Base-by-base conservation (phyloP, 2,888 invertebrate species). In the Andricus quercusramuli region DNA sequence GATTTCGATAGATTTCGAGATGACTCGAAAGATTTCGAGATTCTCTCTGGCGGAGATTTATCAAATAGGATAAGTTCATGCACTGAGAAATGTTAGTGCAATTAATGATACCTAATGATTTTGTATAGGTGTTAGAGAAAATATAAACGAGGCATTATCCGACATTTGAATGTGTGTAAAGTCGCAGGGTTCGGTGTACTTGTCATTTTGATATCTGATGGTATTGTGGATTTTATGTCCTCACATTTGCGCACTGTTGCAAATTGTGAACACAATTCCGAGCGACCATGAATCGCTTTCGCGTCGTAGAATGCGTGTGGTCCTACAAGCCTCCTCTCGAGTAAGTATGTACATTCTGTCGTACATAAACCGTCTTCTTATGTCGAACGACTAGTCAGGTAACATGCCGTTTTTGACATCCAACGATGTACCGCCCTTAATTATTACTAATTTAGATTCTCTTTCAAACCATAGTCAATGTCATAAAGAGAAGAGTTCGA, bases 401-500 rank as follows among this genome's bases (percentile, higher is more conserved):
- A 80, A 79, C 79, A 79, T 80, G 68, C 76, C 78, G 74, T 56
- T 79, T 79, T 82, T 17, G 20, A 77, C 76, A 67, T 68, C 47
- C 37, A 64, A 29, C 37, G 65, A 67, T 51, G 37, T 20, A 59
- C 70, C 70, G 47, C 65, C 51, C 62, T 77, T 80, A 79, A 80
- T 82, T 79, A 80, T 78, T 67, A 68, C 78, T 77, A 80, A 80
- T 80, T 80, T 79, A 82, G 79, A 82, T 80, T 74, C 47, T 29
- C 51, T 32, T 32, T n/a, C 11, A 22, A 67, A 67, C 67, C 37
- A n/a, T 6, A 70, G 44, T 47, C 29, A 25, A 70, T 70, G 51
- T 70, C 51, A 17, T 51, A 51, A 51, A 51, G 51, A 32, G 56
- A 70, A 70, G 29, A n/a, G 15, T 70, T 51, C 47, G 29, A 51